These are phyloP conservation scores for Microcebus griseorufus DNA, from an alignment of 2,113 vertebrate genomes.

Conservation along the genomic window DNA sequence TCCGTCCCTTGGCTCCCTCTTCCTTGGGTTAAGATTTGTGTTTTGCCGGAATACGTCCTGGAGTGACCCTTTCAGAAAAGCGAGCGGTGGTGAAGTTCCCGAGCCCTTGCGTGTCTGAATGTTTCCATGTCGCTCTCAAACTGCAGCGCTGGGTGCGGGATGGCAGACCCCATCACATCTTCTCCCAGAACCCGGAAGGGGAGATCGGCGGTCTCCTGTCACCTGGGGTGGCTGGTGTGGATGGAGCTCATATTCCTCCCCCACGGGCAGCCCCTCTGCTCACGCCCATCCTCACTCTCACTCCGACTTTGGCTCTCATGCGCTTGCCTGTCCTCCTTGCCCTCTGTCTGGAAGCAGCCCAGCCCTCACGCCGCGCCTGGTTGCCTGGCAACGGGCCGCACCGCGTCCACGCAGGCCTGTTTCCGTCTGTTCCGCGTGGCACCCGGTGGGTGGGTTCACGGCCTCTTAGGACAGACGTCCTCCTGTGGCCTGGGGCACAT, in stretches of 20 bases:
- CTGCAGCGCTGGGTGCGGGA: background rate
- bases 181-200: background rate
- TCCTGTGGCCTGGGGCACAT: fast-evolving
- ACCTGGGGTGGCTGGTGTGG: fast-evolving
- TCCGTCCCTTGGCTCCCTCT: background rate
- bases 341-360: background rate
- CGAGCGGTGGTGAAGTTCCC: fast-evolving
- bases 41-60: background rate
- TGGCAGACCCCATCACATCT: fast-evolving
- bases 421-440: fast-evolving
- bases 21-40: too few relatives aligned
- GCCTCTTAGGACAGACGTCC: fast-evolving
- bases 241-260: fast-evolving
- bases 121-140: background rate
- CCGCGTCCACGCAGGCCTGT: fast-evolving
- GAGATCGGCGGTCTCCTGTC: fast-evolving
- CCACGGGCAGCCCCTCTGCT: fast-evolving
- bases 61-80: background rate
- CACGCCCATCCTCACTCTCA: fast-evolving
- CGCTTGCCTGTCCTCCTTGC: too few relatives aligned
- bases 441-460: background rate
- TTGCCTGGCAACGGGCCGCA: fast-evolving
- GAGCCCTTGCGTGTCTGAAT: fast-evolving
- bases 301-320: fast-evolving
- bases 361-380: fast-evolving